phyloP scores from a whole-genome alignment of 2,113 vertebrate species.

The Acinonyx jubatus region DNA sequence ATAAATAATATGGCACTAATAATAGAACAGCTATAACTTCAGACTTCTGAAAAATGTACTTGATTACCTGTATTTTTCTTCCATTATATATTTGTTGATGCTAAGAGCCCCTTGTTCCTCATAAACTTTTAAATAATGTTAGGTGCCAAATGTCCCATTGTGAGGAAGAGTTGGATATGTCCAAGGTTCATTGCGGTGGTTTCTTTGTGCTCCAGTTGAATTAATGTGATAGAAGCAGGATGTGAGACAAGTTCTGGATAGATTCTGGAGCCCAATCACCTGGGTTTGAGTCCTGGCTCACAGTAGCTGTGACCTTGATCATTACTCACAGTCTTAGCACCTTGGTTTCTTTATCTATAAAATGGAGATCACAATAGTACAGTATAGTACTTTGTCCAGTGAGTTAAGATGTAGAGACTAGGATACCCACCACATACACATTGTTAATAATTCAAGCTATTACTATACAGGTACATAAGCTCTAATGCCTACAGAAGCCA shows the following conservation, averaged over 20 bases:
- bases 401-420: not conserved
- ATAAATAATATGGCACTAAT: not conserved
- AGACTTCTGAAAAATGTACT: not conserved
- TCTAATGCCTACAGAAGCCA: not conserved
- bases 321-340: not conserved
- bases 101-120: not conserved
- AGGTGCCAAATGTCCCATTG: not conserved
- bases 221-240: not conserved
- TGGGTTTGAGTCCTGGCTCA: not conserved
- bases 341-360: not conserved
- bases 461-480: not conserved
- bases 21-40: not conserved
- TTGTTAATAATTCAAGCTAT: not conserved
- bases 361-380: not conserved
- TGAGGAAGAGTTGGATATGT: not conserved
- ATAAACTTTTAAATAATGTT: not conserved
- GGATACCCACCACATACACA: not conserved
- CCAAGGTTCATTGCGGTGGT: rapidly evolving
- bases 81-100: rapidly evolving
- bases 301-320: not conserved
- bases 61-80: not conserved
- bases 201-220: not conserved
- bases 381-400: not conserved
- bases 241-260: not conserved
- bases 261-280: not conserved